Evolutionary conservation across 2,797 vertebrate genomes (phyloP).

Genomic region (Microctenopoma steveboyesi): DNA sequence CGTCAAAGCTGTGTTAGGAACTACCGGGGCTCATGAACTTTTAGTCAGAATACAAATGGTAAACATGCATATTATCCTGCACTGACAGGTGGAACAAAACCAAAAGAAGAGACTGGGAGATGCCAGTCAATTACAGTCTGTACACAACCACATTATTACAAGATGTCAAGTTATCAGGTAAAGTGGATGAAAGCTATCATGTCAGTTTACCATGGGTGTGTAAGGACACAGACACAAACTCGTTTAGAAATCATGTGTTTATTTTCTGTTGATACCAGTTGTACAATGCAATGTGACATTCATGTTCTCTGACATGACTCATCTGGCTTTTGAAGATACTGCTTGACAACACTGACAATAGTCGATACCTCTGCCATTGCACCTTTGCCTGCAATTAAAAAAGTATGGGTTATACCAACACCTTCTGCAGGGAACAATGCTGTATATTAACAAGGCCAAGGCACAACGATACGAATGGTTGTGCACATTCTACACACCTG

Average conservation of each 20-base stretch:
- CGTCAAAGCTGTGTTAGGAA: not conserved
- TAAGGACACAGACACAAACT: not conserved
- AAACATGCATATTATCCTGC: not conserved
- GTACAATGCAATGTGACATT: not conserved
- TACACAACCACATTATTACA: not conserved
- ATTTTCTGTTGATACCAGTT: not conserved
- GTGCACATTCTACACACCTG: not conserved
- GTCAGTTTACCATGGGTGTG: constrained; percentile 18
- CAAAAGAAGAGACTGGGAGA: not conserved
- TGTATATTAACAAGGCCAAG: not conserved
- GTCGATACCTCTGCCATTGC: constrained; percentile 94
- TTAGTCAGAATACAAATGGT: not conserved
- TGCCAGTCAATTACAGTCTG: not conserved
- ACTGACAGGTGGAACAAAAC: constrained; percentile 7
- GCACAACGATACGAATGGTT: not conserved
- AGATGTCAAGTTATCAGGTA: not conserved
- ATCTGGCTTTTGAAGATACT: constrained; percentile 63
- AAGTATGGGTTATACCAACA: constrained; percentile 8
- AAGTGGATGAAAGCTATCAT: not conserved
- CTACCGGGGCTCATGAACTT: not conserved
- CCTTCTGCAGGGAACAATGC: not conserved
- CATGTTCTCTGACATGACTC: constrained; percentile 46
- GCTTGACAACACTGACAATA: constrained; percentile 85
- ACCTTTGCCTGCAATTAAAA: constrained; percentile 86
- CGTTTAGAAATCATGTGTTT: not conserved